Evolutionary conservation across 2,113 vertebrate genomes (phyloP).

Genomic region (Cichladusa arquata): DNA sequence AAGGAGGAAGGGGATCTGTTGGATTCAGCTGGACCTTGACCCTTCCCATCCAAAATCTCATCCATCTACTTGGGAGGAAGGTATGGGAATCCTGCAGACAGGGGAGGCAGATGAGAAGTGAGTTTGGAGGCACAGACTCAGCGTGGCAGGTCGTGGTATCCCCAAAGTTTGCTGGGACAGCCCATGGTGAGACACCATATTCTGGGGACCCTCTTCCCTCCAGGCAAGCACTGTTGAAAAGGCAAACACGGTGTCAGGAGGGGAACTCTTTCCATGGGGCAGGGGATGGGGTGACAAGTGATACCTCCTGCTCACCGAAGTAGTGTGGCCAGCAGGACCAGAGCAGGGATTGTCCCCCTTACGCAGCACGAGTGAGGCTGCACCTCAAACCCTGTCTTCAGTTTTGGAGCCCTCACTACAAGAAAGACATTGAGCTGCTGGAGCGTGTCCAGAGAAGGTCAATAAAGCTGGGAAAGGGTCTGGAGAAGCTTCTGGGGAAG

Average conservation of each 20-base stretch:
- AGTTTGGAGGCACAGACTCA: not conserved
- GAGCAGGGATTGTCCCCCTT: not conserved
- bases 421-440: not conserved
- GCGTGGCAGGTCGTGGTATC: rapidly evolving
- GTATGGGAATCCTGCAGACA: rapidly evolving
- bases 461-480: not conserved
- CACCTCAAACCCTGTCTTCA: not conserved
- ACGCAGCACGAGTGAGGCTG: not conserved
- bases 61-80: not conserved
- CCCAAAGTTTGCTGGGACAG: not conserved
- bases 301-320: not conserved
- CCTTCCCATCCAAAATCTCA: not conserved
- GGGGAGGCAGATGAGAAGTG: not conserved
- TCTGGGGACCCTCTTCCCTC: not conserved
- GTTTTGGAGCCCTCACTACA: not conserved
- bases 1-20: not conserved
- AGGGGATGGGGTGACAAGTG: not conserved
- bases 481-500: not conserved
- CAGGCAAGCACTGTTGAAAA: not conserved
- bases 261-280: too few species aligned
- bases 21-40: not conserved
- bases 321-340: not conserved
- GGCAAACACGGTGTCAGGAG: not conserved
- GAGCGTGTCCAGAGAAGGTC: not conserved
- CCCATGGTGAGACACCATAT: not conserved